Conservation (phyloP, 2,113 vertebrate genomes). For the Promerops cafer region DNA sequence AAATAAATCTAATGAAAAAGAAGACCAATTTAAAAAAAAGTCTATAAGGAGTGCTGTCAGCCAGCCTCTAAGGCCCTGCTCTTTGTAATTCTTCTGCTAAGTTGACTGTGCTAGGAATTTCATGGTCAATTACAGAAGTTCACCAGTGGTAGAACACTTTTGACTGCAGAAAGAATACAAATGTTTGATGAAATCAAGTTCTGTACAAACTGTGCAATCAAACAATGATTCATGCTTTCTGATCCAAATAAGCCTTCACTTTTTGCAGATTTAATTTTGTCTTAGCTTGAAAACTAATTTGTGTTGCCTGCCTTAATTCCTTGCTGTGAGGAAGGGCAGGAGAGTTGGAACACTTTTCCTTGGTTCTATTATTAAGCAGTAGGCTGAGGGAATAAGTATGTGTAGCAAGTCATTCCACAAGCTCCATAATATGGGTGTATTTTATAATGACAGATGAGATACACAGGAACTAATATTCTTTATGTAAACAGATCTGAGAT, state of each 20-base stretch:
- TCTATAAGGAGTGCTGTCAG: neutral
- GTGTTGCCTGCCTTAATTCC: slow-evolving; percentile 6
- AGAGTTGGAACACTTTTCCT: neutral
- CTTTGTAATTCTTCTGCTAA: neutral
- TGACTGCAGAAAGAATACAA: slow-evolving; percentile 1
- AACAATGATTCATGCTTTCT: neutral
- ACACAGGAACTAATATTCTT: neutral
- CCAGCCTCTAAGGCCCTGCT: neutral
- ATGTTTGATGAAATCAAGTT: neutral
- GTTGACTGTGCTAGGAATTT: slow-evolving; percentile 5
- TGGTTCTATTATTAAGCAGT: neutral
- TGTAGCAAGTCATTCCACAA: neutral
- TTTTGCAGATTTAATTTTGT: slow-evolving; percentile 13
- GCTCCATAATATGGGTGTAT: neutral
- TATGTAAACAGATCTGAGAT: neutral
- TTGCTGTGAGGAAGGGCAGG: neutral
- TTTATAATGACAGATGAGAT: slow-evolving; percentile 29
- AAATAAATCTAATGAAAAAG: neutral
- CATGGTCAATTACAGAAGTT: neutral
- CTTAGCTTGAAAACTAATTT: slow-evolving; percentile 1
- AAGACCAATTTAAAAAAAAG: neutral
- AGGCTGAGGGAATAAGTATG: neutral
- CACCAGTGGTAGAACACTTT: neutral
- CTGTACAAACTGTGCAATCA: neutral
- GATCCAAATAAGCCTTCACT: neutral